These are phyloP conservation scores for Hyles vespertilio DNA, from an alignment of 1,140 invertebrate genomes.

Conservation along the genomic window DNA sequence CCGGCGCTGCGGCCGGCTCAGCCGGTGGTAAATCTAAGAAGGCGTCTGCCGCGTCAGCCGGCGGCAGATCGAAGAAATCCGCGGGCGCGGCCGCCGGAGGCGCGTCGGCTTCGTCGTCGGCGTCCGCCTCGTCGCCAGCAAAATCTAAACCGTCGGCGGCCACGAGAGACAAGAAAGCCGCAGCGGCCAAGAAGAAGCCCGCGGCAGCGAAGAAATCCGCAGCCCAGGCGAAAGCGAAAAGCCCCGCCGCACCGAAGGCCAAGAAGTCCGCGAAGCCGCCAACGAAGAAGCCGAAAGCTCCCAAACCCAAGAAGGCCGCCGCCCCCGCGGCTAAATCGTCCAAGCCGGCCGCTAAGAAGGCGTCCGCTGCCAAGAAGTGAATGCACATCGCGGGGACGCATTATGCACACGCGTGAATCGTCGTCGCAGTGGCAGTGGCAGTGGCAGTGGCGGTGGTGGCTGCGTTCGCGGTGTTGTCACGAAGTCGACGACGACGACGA, in stretches of 20 bases:
- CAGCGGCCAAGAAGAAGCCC: slow-evolving; percentile 24
- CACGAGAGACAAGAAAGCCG: slow-evolving; percentile 19
- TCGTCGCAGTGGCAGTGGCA: no score
- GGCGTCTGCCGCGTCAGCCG: slow-evolving; percentile 16
- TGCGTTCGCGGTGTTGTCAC: no score
- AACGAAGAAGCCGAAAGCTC: slow-evolving; percentile 48
- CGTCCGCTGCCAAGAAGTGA: slow-evolving; percentile 34
- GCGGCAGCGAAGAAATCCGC: slow-evolving; percentile 18
- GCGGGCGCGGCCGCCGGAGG: slow-evolving; percentile 11
- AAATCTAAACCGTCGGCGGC: slow-evolving; percentile 20
- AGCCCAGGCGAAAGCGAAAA: slow-evolving; percentile 28
- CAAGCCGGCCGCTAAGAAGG: slow-evolving; percentile 45
- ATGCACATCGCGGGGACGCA: no score
- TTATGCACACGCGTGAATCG: no score
- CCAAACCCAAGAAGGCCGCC: slow-evolving; percentile 48
- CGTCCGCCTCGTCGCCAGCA: slow-evolving; percentile 2
- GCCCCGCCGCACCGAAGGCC: slow-evolving; percentile 30
- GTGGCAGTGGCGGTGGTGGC: no score
- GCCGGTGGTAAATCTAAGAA: slow-evolving; percentile 18
- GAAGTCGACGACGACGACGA: no score
- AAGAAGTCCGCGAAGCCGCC: slow-evolving; percentile 47
- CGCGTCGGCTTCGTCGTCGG: slow-evolving; percentile 1
- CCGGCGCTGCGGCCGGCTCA: slow-evolving; percentile 12
- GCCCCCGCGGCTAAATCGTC: slow-evolving; percentile 29
- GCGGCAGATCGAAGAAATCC: slow-evolving; percentile 22